phyloP scores from a whole-genome alignment of 2,888 invertebrate genomes.

The Alitta virens region DNA sequence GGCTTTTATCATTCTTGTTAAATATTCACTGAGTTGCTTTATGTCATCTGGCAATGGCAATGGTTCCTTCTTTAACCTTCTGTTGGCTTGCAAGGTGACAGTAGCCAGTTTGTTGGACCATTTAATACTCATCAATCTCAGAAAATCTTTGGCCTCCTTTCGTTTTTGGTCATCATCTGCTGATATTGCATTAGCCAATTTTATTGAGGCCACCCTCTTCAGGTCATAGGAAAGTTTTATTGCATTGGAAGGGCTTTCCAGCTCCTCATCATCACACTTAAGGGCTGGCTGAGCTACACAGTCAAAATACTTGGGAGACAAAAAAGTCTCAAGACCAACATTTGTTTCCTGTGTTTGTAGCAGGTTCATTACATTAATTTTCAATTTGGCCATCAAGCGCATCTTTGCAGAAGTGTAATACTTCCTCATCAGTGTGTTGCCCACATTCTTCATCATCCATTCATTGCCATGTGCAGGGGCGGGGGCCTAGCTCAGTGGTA shows the following conservation, averaged over 20 bases:
- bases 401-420: neutral
- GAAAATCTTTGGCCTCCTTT: constrained; percentile 25
- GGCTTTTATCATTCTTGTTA: constrained; percentile 1
- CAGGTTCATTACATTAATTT: neutral
- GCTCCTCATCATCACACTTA: constrained; percentile 22
- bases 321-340: too few relatives aligned
- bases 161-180: constrained; percentile 6
- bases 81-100: constrained; percentile 10
- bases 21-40: constrained; percentile 15
- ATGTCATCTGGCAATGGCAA: constrained; percentile 28
- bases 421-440: neutral
- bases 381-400: neutral
- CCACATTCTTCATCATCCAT: neutral
- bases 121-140: constrained; percentile 22
- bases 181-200: constrained; percentile 21
- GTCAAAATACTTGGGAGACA: too few relatives aligned
- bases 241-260: constrained; percentile 25
- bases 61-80: constrained; percentile 13
- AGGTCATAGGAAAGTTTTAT: constrained; percentile 25
- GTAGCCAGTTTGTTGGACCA: constrained; percentile 28
- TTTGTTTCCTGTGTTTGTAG: too few relatives aligned
- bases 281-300: too few relatives aligned
- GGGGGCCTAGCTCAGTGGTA: too few relatives aligned
- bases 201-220: constrained; percentile 17
- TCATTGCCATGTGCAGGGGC: neutral